Evolutionary conservation across 2,888 invertebrate genomes (phyloP).

Genomic region (Shargacucullia verbasci): DNA sequence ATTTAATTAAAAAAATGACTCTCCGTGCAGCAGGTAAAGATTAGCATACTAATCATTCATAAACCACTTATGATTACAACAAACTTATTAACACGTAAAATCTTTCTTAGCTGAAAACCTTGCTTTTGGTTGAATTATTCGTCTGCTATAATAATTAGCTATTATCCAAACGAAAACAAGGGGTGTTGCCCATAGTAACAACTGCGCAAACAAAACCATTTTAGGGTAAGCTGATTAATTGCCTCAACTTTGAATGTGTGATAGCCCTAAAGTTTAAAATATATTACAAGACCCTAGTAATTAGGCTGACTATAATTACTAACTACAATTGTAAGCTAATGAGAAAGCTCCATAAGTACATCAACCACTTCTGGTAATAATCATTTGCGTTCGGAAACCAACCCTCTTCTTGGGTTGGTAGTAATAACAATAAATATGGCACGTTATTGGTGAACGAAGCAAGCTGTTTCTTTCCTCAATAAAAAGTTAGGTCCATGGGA

Average conservation of each 20-base stretch:
- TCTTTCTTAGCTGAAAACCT: too few relatives aligned
- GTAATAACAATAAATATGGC: constrained; percentile 27
- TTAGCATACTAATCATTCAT: too few relatives aligned
- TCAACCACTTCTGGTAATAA: constrained; percentile 9
- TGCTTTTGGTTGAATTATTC: too few relatives aligned
- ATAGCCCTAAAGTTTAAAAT: constrained; percentile 27
- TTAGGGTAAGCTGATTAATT: not conserved
- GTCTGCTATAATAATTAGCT: too few relatives aligned
- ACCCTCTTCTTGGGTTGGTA: constrained; percentile 2
- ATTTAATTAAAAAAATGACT: too few relatives aligned
- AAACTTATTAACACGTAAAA: too few relatives aligned
- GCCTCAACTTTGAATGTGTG: constrained; percentile 2
- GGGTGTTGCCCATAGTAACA: constrained; percentile 10
- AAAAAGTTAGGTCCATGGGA: constrained; percentile 10
- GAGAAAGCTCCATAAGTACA: constrained; percentile 4
- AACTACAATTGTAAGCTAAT: constrained; percentile 15
- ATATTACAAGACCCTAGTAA: constrained; percentile 11
- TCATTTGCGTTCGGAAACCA: constrained; percentile 1
- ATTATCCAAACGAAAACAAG: constrained; percentile 8
- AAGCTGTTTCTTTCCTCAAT: constrained; percentile 5
- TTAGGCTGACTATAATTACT: constrained; percentile 6
- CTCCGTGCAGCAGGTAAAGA: too few relatives aligned
- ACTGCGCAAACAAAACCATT: not conserved
- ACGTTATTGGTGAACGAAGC: constrained; percentile 20
- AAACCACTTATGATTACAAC: too few relatives aligned